Conservation (phyloP, 2,113 vertebrate genomes). For the Oncorhynchus keta region DNA sequence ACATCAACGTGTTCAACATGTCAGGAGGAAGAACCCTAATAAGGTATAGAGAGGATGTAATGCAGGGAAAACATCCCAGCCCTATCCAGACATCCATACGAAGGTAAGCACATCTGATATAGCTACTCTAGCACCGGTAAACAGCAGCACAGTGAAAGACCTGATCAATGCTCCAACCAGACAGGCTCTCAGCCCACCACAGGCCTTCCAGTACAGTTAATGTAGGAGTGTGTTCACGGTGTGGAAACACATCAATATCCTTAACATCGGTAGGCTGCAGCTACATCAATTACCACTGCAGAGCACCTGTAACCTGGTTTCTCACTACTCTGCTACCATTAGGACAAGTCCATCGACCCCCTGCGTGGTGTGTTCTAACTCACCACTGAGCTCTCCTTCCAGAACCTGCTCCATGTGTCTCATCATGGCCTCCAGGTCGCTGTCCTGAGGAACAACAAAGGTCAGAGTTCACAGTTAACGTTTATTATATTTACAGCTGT, state of each 20-base stretch:
- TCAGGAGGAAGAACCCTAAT: no score
- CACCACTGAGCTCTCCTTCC: conserved; percentile 64
- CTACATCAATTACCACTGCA: not conserved
- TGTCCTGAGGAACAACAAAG: conserved; percentile 72
- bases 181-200: not conserved
- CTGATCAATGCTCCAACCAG: not conserved
- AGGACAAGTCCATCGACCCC: not conserved
- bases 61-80: no score
- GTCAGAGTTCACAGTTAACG: not conserved
- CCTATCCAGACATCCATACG: no score
- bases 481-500: not conserved
- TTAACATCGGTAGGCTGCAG: not conserved
- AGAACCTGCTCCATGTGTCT: conserved; percentile 79
- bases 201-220: not conserved
- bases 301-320: not conserved
- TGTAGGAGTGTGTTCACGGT: not conserved
- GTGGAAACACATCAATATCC: not conserved
- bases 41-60: no score
- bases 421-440: conserved; percentile 79
- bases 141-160: no score
- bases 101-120: no score
- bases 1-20: no score
- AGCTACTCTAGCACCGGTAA: no score
- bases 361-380: conserved; percentile 22
- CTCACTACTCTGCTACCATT: not conserved